Conservation (phyloP, 2,797 vertebrate species). For the Bucorvus abyssinicus region DNA sequence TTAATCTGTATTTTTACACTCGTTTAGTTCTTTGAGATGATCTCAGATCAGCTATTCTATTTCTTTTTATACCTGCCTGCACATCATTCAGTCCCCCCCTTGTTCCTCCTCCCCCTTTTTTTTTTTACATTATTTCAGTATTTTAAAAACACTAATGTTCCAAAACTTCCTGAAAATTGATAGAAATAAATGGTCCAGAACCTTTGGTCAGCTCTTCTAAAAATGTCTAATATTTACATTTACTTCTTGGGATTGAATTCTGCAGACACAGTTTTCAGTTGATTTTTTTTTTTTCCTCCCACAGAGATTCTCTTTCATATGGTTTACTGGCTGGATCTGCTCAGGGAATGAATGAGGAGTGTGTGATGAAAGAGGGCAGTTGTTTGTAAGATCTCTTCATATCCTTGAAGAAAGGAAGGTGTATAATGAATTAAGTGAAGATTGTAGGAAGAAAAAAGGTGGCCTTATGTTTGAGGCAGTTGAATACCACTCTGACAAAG, state of each 20-base stretch:
- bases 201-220: not conserved
- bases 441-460: not conserved
- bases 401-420: not conserved
- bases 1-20: not conserved
- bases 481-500: not conserved
- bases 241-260: not conserved
- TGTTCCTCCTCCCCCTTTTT: accelerated
- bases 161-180: not conserved
- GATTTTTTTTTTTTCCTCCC: not conserved
- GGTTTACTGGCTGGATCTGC: not conserved
- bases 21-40: not conserved
- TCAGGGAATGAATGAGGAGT: not conserved
- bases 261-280: not conserved
- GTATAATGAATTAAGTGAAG: not conserved
- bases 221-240: not conserved
- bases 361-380: not conserved
- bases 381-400: not conserved
- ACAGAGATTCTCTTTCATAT: not conserved
- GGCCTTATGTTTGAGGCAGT: not conserved
- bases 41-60: not conserved
- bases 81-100: not conserved
- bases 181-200: not conserved
- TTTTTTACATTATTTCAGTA: not conserved
- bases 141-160: not conserved
- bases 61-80: not conserved